Conservation (phyloP, 1,140 invertebrate species). For the Battus philenor region DNA sequence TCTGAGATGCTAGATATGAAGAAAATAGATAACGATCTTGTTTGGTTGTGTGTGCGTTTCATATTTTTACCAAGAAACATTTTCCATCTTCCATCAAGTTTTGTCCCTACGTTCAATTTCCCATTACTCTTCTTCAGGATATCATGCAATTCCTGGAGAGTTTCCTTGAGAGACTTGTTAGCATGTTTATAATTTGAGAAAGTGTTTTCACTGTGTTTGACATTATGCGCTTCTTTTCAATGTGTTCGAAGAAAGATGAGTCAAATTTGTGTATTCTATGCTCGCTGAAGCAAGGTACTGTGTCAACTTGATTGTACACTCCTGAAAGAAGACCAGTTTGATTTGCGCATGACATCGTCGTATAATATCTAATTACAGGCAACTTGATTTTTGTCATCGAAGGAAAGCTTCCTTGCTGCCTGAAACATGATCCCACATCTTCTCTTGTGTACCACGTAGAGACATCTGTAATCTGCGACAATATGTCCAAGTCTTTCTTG, state of each 20-base stretch:
- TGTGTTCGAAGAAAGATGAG: constrained; percentile 4
- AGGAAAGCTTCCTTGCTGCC: not conserved
- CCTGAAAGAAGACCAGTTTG: constrained; percentile 3
- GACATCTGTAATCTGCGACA: constrained; percentile 4
- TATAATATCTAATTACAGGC: constrained; percentile 1
- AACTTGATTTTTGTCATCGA: not conserved
- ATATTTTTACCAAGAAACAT: too few relatives aligned
- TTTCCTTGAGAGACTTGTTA: too few relatives aligned
- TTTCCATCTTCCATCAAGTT: too few relatives aligned
- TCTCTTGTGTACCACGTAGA: not conserved
- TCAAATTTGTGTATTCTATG: constrained; percentile 5
- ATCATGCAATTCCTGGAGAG: constrained; percentile 7
- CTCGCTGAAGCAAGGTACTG: constrained; percentile 4
- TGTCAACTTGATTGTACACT: not conserved
- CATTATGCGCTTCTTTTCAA: constrained; percentile 12
- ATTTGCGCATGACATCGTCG: constrained; percentile 13
- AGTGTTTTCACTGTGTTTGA: not conserved
- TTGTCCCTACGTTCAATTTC: too few relatives aligned
- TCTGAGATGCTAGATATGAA: too few relatives aligned
- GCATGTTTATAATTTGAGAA: constrained; percentile 3
- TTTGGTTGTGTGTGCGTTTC: too few relatives aligned
- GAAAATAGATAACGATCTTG: too few relatives aligned
- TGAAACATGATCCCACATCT: constrained; percentile 5
- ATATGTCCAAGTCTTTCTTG: constrained; percentile 3
- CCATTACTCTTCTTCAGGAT: too few relatives aligned